Evolutionary conservation across 2,113 vertebrate genomes (phyloP), one percentile per base, ranked within the genome.

Genomic region (Thermophis baileyi): DNA sequence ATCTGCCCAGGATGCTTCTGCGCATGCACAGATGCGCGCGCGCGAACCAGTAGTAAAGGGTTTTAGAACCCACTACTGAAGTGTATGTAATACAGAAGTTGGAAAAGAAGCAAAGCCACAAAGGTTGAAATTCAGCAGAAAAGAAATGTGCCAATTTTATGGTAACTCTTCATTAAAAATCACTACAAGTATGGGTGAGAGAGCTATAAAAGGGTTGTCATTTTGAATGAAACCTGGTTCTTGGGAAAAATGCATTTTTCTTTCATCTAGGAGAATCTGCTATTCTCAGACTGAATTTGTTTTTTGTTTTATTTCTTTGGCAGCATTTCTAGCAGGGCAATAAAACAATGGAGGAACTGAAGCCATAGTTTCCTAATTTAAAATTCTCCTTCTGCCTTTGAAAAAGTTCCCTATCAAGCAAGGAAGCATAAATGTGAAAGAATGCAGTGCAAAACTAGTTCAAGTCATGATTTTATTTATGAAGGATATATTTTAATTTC

Each of bases 91-190:
- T 85, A 50, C 30, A 57, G 24, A 91, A 55, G 30, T 60, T 93
- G 63, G 55, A 49, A 81, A 93, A 88, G 57, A 57, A 93, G 51
- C 49, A 44, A 50, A 89, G 47, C 54, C 60, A 89, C 47, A 35
- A 85, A 87, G 9, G 50, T 51, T 55, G 44, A 91, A 91, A 88
- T 88, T 51, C 86, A 81, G 44, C 9, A 89, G 86, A 51, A 91
- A 93, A 54, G 53, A 47, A 88, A 81, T 81, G 57, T 57, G 40
- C 63, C 27, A 50, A 50, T 51, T 57, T 89, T 81, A 50, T 60
- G 30, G 49, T 9, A 55, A 47, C 60, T 57, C 44, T 88, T 91
- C 85, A 91, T 91, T 91, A 89, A 90, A 91, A 91, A 93, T 18
- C 50, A 88, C 57, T 57, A 40, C 24, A 46, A 51, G 47, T 27